Base-by-base conservation (phyloP, 2,888 invertebrate genomes). In the Agrochola macilenta region DNA sequence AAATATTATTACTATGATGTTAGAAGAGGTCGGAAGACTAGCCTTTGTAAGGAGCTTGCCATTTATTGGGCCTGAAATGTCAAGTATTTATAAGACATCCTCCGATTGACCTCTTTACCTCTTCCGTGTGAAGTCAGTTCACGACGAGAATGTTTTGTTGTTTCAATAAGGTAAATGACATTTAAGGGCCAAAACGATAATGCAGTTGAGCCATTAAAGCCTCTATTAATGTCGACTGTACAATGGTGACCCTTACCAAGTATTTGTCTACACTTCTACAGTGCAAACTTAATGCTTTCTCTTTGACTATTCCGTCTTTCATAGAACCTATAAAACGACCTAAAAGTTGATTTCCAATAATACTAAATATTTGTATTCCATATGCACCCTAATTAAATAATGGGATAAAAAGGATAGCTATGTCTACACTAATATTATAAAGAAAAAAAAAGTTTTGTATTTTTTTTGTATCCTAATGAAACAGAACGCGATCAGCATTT, bases 1-100 rank as follows among this genome's bases (percentile, higher is more conserved):
- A 5, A 39, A 30, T 17, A 46, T 72, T 26, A 65, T 30, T 35
- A 49, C 23, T 46, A 64, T 57, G 14, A 26, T 43, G 74, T 58
- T 66, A 77, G 84, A 86, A 76, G 30, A 70, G 71, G 82, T 83
- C 30, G 35, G 39, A 63, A 66, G n/a, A 12, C 2, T 70, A 73
- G 73, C 60, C 65, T 79, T 83, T 80, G 70, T 60, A 78, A 39
- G 65, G 76, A 79, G 77, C 35, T 69, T 83, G 78, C 79, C 80
- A 74, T 79, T 82, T 78, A 78, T 82, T 76, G 43, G 65, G 64
- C 49, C n/a, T 74, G 78, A 83, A 88, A 88, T 82, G 80, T 75
- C 81, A 79, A 69, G 76, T 79, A 81, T 87, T 84, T 68, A 71
- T 71, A 68, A 77, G 60, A 69, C 54, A 74, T 74, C 35, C 74